A percentile compares a stretch with the other conserved stretches of the same genome.
Conservation (phyloP, 2,113 vertebrate species). For the Hirundichthys speculiger region DNA sequence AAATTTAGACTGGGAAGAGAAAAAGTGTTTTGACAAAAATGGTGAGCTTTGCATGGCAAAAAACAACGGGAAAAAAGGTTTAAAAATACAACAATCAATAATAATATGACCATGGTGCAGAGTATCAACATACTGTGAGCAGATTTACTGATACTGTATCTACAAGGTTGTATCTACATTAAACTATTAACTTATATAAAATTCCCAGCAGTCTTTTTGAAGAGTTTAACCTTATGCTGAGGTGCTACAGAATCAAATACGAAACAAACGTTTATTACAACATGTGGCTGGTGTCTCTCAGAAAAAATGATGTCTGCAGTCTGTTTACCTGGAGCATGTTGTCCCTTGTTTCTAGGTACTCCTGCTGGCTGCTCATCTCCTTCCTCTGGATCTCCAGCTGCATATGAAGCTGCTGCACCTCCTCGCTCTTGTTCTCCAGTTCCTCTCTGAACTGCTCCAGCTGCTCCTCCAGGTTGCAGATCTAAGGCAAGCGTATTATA, state of each 20-base stretch:
- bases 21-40: neutral
- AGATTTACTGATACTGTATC: too few species aligned
- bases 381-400: constrained; percentile 97
- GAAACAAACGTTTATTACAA: too few species aligned
- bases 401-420: constrained; percentile 97
- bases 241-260: too few species aligned
- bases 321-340: constrained; percentile 86
- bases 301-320: neutral
- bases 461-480: constrained; percentile 95
- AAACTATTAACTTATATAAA: too few species aligned
- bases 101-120: neutral
- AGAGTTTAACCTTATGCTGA: too few species aligned
- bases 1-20: constrained; percentile 9
- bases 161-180: too few species aligned
- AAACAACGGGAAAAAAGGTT: neutral
- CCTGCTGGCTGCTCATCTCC: constrained; percentile 88
- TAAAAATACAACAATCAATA: constrained; percentile 24
- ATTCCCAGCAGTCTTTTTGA: too few species aligned
- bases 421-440: constrained; percentile 97
- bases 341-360: constrained; percentile 88
- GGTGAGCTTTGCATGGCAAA: constrained; percentile 3
- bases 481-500: too few species aligned
- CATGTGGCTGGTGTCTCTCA: neutral
- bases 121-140: neutral
- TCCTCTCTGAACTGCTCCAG: constrained; percentile 97